Conservation (phyloP, 2,113 vertebrate species). For the Aphyosemion australe region DNA sequence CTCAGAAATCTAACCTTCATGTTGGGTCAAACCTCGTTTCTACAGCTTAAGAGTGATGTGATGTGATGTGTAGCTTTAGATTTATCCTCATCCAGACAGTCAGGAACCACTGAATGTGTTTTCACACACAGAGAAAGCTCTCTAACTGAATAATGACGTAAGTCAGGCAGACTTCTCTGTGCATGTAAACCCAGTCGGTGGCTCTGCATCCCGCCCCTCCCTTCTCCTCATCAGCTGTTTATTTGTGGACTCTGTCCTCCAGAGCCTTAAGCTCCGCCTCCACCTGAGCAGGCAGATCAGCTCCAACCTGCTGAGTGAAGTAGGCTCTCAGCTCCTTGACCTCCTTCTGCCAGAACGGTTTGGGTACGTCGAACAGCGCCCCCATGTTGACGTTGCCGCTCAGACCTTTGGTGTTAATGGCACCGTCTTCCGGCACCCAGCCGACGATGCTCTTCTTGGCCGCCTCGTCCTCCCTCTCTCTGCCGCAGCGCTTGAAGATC, state of each 20-base stretch:
- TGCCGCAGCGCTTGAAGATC: constrained; percentile 89
- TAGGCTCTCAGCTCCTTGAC: constrained; percentile 84
- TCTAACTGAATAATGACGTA: background rate
- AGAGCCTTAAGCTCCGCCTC: constrained; percentile 83
- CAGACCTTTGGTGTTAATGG: constrained; percentile 86
- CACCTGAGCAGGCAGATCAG: constrained; percentile 85
- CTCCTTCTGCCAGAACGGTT: constrained; percentile 93
- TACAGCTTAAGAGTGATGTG: background rate
- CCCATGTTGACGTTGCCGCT: constrained; percentile 66
- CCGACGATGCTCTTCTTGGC: constrained; percentile 84
- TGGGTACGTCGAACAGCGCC: constrained; percentile 86
- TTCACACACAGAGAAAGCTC: constrained; percentile 15
- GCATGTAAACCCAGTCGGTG: constrained; percentile 21
- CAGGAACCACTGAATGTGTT: constrained; percentile 18
- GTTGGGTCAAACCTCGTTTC: constrained; percentile 12
- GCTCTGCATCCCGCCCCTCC: constrained; percentile 19
- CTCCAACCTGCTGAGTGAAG: constrained; percentile 86
- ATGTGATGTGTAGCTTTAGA: background rate
- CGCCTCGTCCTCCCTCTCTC: constrained; percentile 81
- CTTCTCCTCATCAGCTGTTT: constrained; percentile 31
- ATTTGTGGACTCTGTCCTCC: constrained; percentile 80
- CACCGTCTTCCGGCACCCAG: constrained; percentile 81
- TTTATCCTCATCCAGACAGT: constrained; percentile 12
- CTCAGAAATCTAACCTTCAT: constrained; percentile 16
- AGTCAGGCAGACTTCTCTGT: constrained; percentile 10